Conservation (phyloP, 2,888 invertebrate genomes). For the Lasioglossum lativentre region DNA sequence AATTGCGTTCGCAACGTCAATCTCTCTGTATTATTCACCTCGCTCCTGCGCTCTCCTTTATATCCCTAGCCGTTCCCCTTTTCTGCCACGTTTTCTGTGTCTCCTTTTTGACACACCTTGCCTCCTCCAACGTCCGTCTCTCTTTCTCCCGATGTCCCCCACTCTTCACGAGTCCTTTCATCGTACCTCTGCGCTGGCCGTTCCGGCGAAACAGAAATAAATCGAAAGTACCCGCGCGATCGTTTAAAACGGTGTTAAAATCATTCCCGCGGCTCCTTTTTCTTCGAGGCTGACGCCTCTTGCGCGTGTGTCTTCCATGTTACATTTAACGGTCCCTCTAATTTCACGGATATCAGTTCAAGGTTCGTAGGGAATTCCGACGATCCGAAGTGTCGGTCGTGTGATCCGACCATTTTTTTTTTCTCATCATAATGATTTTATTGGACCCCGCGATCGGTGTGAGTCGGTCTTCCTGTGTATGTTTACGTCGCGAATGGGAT, state of each 20-base stretch:
- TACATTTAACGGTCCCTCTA: conserved; percentile 20
- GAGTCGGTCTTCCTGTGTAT: not conserved
- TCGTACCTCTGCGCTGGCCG: not conserved
- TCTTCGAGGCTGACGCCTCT: conserved; percentile 14
- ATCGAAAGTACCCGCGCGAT: conserved; percentile 46
- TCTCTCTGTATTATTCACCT: conserved; percentile 83
- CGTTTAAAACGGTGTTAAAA: conserved; percentile 55
- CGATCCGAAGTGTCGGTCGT: conserved; percentile 2
- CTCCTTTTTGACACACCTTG: conserved; percentile 7
- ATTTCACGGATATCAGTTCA: conserved; percentile 53
- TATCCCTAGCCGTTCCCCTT: conserved; percentile 60
- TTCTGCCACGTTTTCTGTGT: conserved; percentile 43
- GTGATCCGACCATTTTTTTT: conserved; percentile 19
- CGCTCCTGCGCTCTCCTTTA: conserved; percentile 66
- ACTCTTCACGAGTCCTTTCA: conserved; percentile 9
- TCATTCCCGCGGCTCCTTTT: conserved; percentile 19
- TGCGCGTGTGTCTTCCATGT: conserved; percentile 8
- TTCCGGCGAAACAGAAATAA: conserved; percentile 31
- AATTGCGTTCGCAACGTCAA: conserved; percentile 82
- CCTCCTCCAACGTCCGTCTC: conserved; percentile 6
- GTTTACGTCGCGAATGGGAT: not conserved
- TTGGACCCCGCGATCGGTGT: not conserved
- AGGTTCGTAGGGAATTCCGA: conserved; percentile 15
- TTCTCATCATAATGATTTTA: conserved; percentile 8
- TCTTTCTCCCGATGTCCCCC: not conserved